Evolutionary conservation across 2,113 vertebrate genomes (phyloP), one percentile per base, ranked within the genome.

Genomic region (Heterotis niloticus): DNA sequence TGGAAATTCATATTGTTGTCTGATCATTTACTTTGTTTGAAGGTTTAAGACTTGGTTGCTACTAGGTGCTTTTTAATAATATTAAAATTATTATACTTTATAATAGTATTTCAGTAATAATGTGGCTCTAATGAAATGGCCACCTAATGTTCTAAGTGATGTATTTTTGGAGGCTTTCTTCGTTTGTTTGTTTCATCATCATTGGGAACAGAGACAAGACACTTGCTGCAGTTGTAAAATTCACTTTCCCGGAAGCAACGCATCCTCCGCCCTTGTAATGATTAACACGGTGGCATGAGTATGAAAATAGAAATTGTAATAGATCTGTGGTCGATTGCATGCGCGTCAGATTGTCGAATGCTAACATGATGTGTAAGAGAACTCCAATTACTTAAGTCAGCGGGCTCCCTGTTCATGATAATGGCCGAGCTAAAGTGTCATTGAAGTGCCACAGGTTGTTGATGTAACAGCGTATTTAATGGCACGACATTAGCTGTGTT

Each of bases 401-500:
- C 26, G 1, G 5, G 54, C 12, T n/a, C 4, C 44, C 4, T 62
- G 12, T 51, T 11, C 18, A 18, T 26, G 18, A 18, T 4, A 10
- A 34, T 20, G 20, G 64, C 28, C 57, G 1, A 24, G n/a, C 11
- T 67, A 17, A 66, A 23, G 51, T 74, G 28, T 44, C 10, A 13
- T 26, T 28, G 10, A 11, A 23, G n/a, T 17, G 23, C 26, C 24
- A 52, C n/a, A 66, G n/a, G 34, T 67, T n/a, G 14, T 11, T 4
- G 17, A 65, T 20, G n/a, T 52, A 5, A 5, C 13, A 24, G 23
- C 51, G 54, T 1, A 52, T 18, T 24, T 54, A 14, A 18, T n/a
- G 59, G 20, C 24, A 64, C 17, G 13, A 18, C 17, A 16, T 18
- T 24, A 74, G 28, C 23, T 81, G n/a, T 82, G 59, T 82, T 84